Conservation (phyloP, 2,113 vertebrate genomes). For the Epinephelus moara region DNA sequence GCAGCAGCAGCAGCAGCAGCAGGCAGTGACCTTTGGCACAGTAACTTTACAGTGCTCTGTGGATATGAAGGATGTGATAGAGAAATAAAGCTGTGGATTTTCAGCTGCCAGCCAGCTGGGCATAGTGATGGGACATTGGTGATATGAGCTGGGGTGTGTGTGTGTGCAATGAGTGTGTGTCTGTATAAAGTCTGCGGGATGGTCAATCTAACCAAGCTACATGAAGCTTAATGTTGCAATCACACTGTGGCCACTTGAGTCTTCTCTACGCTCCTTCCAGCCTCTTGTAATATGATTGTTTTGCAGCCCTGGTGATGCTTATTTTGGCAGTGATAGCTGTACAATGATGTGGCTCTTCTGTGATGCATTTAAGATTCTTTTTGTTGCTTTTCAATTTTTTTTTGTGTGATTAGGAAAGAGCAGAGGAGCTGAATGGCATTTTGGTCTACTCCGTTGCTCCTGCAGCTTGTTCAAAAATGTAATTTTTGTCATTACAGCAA, state of each 20-base stretch:
- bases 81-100: constrained; percentile 76
- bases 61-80: constrained; percentile 55
- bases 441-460: no score
- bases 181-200: constrained; percentile 15
- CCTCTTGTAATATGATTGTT: neutral
- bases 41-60: constrained; percentile 58
- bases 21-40: constrained; percentile 78
- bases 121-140: constrained; percentile 27
- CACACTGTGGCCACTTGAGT: neutral
- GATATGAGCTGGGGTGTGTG: constrained; percentile 17
- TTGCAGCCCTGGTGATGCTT: neutral
- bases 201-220: constrained; percentile 5
- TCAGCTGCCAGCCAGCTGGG: constrained; percentile 71
- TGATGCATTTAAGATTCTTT: neutral
- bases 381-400: neutral
- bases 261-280: neutral
- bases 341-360: neutral
- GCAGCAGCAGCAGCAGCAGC: constrained; percentile 46
- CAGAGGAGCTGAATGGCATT: no score
- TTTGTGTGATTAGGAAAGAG: no score
- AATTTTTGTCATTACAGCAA: no score
- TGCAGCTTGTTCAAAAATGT: no score
- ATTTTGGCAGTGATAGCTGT: neutral
- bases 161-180: constrained; percentile 12
- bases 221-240: constrained; percentile 25